Base-by-base conservation (phyloP, 2,113 vertebrate genomes). In the Dascyllus trimaculatus region DNA sequence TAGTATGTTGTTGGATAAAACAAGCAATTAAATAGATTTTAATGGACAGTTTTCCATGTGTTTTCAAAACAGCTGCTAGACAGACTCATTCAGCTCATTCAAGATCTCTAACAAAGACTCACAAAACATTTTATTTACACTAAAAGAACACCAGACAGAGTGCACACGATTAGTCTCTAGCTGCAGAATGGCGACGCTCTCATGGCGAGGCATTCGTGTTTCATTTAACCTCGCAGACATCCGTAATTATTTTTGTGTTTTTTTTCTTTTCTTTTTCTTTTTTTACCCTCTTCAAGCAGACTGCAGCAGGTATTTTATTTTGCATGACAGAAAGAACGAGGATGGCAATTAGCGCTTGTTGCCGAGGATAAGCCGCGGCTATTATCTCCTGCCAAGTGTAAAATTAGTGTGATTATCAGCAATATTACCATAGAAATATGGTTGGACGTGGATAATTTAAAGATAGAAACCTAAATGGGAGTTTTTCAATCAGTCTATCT, bases 351-450 rank as follows among this genome's bases (percentile, higher is more conserved):
- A 91, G 71, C 17, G 48, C 54, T 73, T 54, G 69, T 72, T 78
- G 74, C 72, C 5, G 40, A 29, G 72, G 60, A 70, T 68, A 75
- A 81, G 68, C 57, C 1, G 19, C 24, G 21, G 43, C 64, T 72
- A 87, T 90, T 91, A 92, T 91, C 85, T 89, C 81, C 84, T 60
- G 77, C 86, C 82, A 84, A 71, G 75, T 89, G 83, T 92, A 90
- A 91, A 93, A 91, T 88, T 63, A 84, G 80, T 78, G 61, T 10
- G 77, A 91, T 93, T 90, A 91, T 87, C 71, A 75, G 77, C 75
- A 68, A 58, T 85, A 85, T 81, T 89, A 75, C 70, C 62, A 9
- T 24, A 45, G 69, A 82, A 87, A 82, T 78, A 70, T 81, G 66
- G 73, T 58, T 26, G 71, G 78, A 67, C 9, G 45, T 61, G 75